Base-by-base conservation (phyloP, 2,797 vertebrate genomes). In the Knipowitschia caucasica region DNA sequence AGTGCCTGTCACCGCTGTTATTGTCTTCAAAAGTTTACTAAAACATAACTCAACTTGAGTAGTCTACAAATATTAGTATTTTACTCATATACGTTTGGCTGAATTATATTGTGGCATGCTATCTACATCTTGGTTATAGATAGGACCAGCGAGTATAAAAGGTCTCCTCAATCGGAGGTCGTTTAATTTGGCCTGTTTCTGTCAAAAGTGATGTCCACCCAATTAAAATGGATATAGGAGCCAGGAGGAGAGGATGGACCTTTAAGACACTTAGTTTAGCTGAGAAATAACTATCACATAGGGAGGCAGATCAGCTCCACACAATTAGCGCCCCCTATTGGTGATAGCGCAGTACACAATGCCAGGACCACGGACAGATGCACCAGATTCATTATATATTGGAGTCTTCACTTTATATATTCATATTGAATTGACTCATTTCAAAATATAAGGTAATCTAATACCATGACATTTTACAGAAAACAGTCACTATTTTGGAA, bases 191-290 rank as follows among this genome's bases (percentile, higher is more conserved):
- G 33, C 46, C 47, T 63, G 27, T 54, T 67, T 81, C 69, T 74
- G 78, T 80, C 69, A 75, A 71, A 81, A 56, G 61, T 79, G 85
- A 86, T 85, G 82, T 72, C 43, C 61, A 62, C 75, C 84, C 88
- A 86, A 90, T 89, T 89, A 90, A 70, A 73, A 72, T 61, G 67
- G 67, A 67, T 62, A 53, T 29, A 12, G 4, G 12, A 44, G 35
- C 26, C 56, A 50, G 21, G 65, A 78, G 63, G 47, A 53, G 61
- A 12, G 17, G 21, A 52, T 20, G 21, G 50, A 64, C 27, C 51
- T 77, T 72, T 75, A 77, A 84, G 35, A 31, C 64, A 34, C 45
- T 38, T 33, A 59, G 31, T 30, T 20, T 30, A 30, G 25, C 18
- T 29, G n/a, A 6, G n/a, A 12, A 3, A 11, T 20, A 46, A 10